Conservation (phyloP, 2,888 invertebrate genomes). For the Andrena minutula region DNA sequence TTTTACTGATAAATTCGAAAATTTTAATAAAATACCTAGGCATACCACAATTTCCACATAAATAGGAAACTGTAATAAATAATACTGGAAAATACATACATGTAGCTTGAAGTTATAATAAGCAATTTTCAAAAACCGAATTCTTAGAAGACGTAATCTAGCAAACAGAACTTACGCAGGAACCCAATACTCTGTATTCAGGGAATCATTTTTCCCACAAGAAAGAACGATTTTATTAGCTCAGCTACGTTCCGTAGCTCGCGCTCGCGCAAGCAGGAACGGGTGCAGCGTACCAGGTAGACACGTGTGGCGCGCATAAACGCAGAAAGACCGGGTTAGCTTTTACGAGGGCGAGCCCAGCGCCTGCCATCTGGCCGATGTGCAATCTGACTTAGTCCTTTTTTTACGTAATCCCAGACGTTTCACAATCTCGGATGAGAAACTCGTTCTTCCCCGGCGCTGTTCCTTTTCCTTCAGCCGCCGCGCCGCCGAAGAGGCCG, state of each 20-base stretch:
- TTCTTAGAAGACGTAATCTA: no score
- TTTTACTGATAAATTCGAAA: no score
- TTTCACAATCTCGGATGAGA: conserved; percentile 77
- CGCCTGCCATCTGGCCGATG: conserved; percentile 81
- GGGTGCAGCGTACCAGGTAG: conserved; percentile 38
- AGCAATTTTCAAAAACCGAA: no score
- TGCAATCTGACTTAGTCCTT: conserved; percentile 79
- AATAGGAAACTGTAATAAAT: no score
- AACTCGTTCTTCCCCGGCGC: conserved; percentile 62
- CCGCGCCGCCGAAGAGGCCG: conserved; percentile 10
- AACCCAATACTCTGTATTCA: no score
- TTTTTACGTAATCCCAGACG: conserved; percentile 80
- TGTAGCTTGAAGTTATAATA: no score
- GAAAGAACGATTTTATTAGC: not conserved
- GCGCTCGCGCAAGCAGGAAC: conserved; percentile 1
- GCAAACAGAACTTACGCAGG: no score
- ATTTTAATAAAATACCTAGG: no score
- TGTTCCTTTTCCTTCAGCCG: conserved; percentile 34
- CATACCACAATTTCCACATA: no score
- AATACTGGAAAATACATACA: no score
- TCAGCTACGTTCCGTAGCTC: not conserved
- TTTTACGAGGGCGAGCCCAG: conserved; percentile 67
- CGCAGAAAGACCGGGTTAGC: conserved; percentile 59
- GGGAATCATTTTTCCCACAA: not conserved
- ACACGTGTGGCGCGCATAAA: conserved; percentile 16